These are phyloP conservation scores for Rhingia campestris DNA, from an alignment of 2,888 invertebrate species.

Conservation along the genomic window DNA sequence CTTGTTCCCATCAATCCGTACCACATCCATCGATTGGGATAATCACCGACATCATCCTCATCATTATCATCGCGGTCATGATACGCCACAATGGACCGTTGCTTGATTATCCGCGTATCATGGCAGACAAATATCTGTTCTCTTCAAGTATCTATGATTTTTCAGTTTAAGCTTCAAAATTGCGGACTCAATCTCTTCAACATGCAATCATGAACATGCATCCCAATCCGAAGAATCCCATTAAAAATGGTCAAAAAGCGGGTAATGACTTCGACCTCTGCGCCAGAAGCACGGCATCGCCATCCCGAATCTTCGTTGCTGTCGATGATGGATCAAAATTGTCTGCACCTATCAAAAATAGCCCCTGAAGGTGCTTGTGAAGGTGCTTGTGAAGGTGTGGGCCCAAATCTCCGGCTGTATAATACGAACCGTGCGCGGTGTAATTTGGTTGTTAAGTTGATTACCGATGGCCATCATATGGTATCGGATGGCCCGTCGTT, in stretches of 20 bases:
- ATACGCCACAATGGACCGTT: constrained; percentile 54
- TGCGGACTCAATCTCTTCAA: constrained; percentile 45
- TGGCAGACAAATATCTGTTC: constrained; percentile 22
- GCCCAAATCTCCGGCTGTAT: constrained; percentile 4
- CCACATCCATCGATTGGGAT: constrained; percentile 60
- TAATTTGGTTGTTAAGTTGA: constrained; percentile 51
- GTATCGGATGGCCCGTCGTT: neutral
- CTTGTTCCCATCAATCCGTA: constrained; percentile 27
- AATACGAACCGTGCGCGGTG: constrained; percentile 35
- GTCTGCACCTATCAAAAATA: constrained; percentile 30
- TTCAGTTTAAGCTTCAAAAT: constrained; percentile 33
- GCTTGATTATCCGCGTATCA: constrained; percentile 44
- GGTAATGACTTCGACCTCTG: constrained; percentile 64
- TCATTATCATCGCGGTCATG: constrained; percentile 58
- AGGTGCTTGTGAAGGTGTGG: constrained; percentile 36
- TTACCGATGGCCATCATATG: constrained; percentile 45
- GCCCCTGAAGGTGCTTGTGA: constrained; percentile 40
- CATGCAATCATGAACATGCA: constrained; percentile 65
- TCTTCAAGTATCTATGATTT: constrained; percentile 62
- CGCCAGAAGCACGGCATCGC: constrained; percentile 35
- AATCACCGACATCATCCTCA: constrained; percentile 70
- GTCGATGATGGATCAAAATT: constrained; percentile 58
- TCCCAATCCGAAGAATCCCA: constrained; percentile 42
- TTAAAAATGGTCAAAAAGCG: constrained; percentile 58
- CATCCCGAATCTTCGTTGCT: constrained; percentile 40